Evolutionary conservation across 2,888 invertebrate genomes (phyloP), one percentile per base, ranked within the genome.

Genomic region (Sussaba pulchella): DNA sequence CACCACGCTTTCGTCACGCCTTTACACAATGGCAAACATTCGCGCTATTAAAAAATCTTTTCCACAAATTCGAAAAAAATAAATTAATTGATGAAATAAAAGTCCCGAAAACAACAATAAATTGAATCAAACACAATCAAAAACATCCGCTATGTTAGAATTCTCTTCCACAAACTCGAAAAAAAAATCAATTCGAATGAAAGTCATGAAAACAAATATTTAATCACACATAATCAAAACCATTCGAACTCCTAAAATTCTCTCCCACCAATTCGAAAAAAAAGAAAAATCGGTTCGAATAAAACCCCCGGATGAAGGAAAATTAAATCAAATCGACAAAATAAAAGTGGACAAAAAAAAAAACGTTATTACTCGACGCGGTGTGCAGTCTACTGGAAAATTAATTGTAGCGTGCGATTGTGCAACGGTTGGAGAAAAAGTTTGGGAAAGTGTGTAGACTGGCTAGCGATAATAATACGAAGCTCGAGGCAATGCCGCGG

Each of bases 1-100:
- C n/a, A 59, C 43, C 36, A 69, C 63, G 73, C 73, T 77, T 70
- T 77, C 77, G 81, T 19, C 41, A 17, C 61, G 41, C 17, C 1
- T 36, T 2, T 31, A 57, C 17, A 57, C 17, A 36, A n/a, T 31
- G 4, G 31, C 31, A n/a, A 43, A 43, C 39, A 12, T 39, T 39
- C 21, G 24, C 12, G 26, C 26, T 54, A n/a, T 14, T 26, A 1
- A 6, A 26, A 12, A 52, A 4, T 24, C 19, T 50, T 50, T 47
- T n/a, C 1, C 19, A 21, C 21, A 24, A 52, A 21, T 0, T 12
- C 0, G 10, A 52, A 52, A 10, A 52, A 52, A 52, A 24, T 0
- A 24, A 31, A 47, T 4, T 17, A n/a, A 43, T 43, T n/a, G 4
- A n/a, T 4, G 43, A 12, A 1, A n/a, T 43, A n/a, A 43, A 43